phyloP scores from a whole-genome alignment of 2,797 vertebrate genomes.

The Spheniscus humboldti region DNA sequence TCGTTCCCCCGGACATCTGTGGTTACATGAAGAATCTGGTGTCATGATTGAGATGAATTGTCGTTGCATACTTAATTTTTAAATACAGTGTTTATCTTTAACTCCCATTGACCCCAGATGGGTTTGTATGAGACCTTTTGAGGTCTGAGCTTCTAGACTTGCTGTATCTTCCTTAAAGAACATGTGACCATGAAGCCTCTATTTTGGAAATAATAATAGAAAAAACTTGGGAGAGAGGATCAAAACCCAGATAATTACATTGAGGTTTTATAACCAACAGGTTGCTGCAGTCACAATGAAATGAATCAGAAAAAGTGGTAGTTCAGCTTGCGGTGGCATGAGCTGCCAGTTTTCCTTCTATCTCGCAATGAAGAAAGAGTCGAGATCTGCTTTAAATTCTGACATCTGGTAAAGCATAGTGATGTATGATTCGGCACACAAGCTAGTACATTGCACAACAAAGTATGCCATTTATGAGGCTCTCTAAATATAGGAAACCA shows the following conservation, averaged over 20 bases:
- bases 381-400: constrained; percentile 24
- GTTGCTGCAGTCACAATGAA: neutral
- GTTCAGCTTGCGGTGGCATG: neutral
- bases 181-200: neutral
- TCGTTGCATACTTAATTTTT: neutral
- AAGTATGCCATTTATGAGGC: constrained; percentile 52
- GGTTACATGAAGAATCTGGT: neutral
- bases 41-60: neutral
- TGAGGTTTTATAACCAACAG: neutral
- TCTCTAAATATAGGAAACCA: constrained; percentile 60
- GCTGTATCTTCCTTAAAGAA: neutral
- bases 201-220: neutral
- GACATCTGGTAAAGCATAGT: neutral
- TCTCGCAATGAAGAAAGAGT: neutral
- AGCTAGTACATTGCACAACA: constrained; percentile 35
- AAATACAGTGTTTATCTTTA: neutral
- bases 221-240: neutral
- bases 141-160: neutral
- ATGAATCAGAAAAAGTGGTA: neutral
- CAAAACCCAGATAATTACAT: neutral
- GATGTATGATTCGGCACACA: constrained; percentile 9
- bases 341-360: constrained; percentile 3
- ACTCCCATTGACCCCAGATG: neutral
- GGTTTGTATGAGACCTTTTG: neutral
- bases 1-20: neutral